Evolutionary conservation across 2,888 invertebrate genomes (phyloP), one percentile per base, ranked within the genome.

Genomic region (Cephus pulcher): DNA sequence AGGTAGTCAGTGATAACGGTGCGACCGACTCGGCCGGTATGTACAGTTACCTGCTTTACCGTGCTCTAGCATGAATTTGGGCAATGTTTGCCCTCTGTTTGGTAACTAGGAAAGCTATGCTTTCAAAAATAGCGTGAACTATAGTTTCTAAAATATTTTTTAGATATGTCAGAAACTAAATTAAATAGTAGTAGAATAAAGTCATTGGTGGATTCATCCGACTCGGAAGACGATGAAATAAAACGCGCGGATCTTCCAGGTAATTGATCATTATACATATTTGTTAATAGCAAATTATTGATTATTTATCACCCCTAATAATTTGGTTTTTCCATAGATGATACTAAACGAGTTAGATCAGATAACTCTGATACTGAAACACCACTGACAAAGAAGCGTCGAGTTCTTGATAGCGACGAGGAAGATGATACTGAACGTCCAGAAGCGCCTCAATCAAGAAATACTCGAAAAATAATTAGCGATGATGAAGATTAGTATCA

Each of bases 391-490:
- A 91, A 91, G 78, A 90, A 88, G 83, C 90, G 90, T 74, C 89
- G 91, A 34, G 76, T 91, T 33, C 78, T 91, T 56, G 86, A 89
- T 75, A 90, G 90, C 82, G 91, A 91, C 74, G 90, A 91, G 32
- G 91, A 90, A 76, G 83, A 83, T 9, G 86, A 81, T 32, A 70
- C 12, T 69, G 11, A 23, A 9, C 75, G 11, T 56, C 69, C 75
- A 80, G 69, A 75, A 74, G 33, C 76, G 34, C 33, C 35, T 79
- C 82, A 83, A 77, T 79, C 80, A 40, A 87, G 85, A 76, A 81
- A 84, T 74, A 77, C 80, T 30, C 84, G 80, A 9, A 33, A 76
- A 80, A 83, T 88, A 56, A 81, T 85, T 70, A 89, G 85, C 80
- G 89, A 89, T 71, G 89, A 89, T 35, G 89, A 89, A 75, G 89